Base-by-base conservation (phyloP, 2,888 invertebrate species). In the Drosophila percnosoma region DNA sequence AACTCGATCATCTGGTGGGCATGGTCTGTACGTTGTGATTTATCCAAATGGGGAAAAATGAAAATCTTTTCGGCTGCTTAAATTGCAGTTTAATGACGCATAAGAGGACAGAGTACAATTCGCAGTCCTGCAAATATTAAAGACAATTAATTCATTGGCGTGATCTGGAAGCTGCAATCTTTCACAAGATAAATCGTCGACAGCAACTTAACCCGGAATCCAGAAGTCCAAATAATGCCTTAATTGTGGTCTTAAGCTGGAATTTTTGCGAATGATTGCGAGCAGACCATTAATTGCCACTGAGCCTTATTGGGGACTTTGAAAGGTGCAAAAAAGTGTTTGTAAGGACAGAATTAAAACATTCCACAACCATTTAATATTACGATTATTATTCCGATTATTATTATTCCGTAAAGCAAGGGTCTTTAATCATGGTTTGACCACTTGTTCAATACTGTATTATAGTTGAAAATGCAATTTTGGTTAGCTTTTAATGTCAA, bases 1-100 rank as follows among this genome's bases (percentile, higher is more conserved):
- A 64, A 53, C 42, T 52, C 38, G 49, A 21, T 6, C 60, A 24
- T 38, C 34, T 49, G 45, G 31, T 15, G 27, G 60, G 15, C 24
- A 66, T 45, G 60, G 60, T n/a, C 42, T 68, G 51, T 27, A 48
- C 15, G 34, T 52, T 65, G 59, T 66, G 78, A 90, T 90, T 88
- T 75, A 72, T 75, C 80, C 36, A 10, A 58, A 71, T 65, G 60
- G 54, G 34, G 34, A 34, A 52, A 68, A 58, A 60, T 27, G 42
- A 55, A 66, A 72, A 65, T 60, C 64, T 55, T 55, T 58, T 65
- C 49, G 29, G 51, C 45, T 38, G 69, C 73, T 86, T 72, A 65
- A 82, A 90, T 71, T 67, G 69, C 67, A 65, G 54, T 83, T 81
- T 68, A 83, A 81, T 83, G 84, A 55, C 67, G 63, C 75, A 62